Conservation (phyloP, 2,113 vertebrate genomes). For the Hemicordylus capensis region DNA sequence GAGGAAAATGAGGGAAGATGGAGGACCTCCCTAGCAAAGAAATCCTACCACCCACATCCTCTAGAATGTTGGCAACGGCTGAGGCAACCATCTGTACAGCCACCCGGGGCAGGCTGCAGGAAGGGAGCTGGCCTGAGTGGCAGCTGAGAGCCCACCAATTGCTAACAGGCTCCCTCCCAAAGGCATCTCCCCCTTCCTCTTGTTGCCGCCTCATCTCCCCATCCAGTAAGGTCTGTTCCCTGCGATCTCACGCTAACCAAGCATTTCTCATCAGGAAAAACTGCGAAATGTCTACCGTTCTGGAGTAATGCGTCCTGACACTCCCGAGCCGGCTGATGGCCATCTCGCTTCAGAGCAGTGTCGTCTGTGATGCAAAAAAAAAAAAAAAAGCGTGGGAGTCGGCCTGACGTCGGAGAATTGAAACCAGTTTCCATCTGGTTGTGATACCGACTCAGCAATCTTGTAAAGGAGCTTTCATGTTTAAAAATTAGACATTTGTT, state of each 20-base stretch:
- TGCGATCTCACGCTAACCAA: neutral
- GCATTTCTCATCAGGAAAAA: neutral
- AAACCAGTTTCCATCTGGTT: constrained; percentile 17
- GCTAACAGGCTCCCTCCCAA: neutral
- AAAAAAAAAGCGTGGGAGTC: neutral
- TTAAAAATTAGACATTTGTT: constrained; percentile 4
- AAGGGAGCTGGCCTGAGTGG: neutral
- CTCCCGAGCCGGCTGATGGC: no score
- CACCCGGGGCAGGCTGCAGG: neutral
- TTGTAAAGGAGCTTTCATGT: neutral
- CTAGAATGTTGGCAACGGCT: neutral
- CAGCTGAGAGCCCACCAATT: neutral
- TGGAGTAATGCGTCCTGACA: neutral
- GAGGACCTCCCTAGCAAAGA: neutral
- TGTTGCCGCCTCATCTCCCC: neutral
- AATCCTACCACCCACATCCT: neutral
- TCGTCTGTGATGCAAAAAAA: neutral
- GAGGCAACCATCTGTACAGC: neutral
- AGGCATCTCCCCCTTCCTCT: neutral
- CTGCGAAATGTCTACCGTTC: neutral
- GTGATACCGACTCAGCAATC: neutral
- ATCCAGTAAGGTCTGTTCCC: neutral
- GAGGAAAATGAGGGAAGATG: neutral
- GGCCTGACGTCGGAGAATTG: neutral
- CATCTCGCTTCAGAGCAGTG: neutral